phyloP scores from a whole-genome alignment of 1,140 invertebrate species.

The Caerostris darwini region DNA sequence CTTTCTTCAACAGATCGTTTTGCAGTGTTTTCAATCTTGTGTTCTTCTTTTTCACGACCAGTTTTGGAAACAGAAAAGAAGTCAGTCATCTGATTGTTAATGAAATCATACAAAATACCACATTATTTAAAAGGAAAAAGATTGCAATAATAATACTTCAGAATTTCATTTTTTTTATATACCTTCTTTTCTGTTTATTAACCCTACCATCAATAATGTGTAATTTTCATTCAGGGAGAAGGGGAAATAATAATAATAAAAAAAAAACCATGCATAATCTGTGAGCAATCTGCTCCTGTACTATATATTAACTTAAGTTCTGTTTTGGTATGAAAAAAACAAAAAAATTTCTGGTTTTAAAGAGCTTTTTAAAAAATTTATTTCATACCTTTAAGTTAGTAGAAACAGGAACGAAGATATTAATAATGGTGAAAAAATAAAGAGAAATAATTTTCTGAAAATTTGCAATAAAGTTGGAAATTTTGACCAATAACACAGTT shows the following conservation, averaged over 20 bases:
- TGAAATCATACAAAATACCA: neutral
- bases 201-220: neutral
- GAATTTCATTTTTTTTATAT: neutral
- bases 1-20: too few species aligned
- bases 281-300: too few species aligned
- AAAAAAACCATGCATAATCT: neutral
- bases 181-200: neutral
- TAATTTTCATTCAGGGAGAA: neutral
- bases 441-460: too few species aligned
- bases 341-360: too few species aligned
- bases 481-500: too few species aligned
- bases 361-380: too few species aligned
- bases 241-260: neutral
- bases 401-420: too few species aligned
- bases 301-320: too few species aligned
- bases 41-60: neutral
- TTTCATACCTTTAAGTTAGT: too few species aligned
- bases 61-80: conserved; percentile 2
- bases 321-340: too few species aligned
- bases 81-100: neutral
- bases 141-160: neutral
- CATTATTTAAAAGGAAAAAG: neutral
- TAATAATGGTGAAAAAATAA: too few species aligned
- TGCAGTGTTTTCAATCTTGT: neutral
- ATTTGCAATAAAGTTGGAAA: too few species aligned